Conservation (phyloP, 2,888 invertebrate species). For the Ichneumon xanthorius region DNA sequence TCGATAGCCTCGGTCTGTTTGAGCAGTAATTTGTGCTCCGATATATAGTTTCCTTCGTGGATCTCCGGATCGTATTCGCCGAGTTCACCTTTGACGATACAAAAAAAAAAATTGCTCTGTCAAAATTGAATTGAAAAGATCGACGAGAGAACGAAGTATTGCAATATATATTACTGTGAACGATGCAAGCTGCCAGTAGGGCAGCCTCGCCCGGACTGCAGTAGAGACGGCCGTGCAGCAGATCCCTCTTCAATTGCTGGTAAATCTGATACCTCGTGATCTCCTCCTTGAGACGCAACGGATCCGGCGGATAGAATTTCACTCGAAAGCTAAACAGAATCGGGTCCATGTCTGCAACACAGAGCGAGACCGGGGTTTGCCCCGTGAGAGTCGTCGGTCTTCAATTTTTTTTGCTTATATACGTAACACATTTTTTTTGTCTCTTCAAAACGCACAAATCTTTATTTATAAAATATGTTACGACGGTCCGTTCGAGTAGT, state of each 20-base stretch:
- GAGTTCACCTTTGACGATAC: constrained; percentile 91
- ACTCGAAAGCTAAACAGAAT: constrained; percentile 98
- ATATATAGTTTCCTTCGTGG: constrained; percentile 95
- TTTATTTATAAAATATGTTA: too few species aligned
- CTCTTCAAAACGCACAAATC: too few species aligned
- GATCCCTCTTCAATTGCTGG: constrained; percentile 96
- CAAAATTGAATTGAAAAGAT: constrained; percentile 1
- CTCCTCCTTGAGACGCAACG: constrained; percentile 96
- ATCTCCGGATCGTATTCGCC: constrained; percentile 97
- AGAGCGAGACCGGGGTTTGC: constrained; percentile 28
- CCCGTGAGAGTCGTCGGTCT: constrained; percentile 7
- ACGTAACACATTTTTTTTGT: background rate
- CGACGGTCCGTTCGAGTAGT: too few species aligned
- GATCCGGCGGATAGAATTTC: constrained; percentile 99
- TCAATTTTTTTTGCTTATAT: background rate
- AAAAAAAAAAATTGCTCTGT: background rate
- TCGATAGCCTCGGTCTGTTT: constrained; percentile 97
- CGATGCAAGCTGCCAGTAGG: constrained; percentile 95
- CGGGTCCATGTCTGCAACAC: constrained; percentile 92
- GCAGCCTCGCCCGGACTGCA: constrained; percentile 96
- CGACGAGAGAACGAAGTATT: constrained; percentile 11
- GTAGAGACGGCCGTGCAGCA: constrained; percentile 97
- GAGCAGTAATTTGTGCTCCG: constrained; percentile 95
- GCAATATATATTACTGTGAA: constrained; percentile 91
- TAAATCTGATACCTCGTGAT: constrained; percentile 98